Evolutionary conservation across 1,140 invertebrate species (phyloP), one percentile per base, ranked within the genome.

Genomic region (Trachymyrmex septentrionalis): DNA sequence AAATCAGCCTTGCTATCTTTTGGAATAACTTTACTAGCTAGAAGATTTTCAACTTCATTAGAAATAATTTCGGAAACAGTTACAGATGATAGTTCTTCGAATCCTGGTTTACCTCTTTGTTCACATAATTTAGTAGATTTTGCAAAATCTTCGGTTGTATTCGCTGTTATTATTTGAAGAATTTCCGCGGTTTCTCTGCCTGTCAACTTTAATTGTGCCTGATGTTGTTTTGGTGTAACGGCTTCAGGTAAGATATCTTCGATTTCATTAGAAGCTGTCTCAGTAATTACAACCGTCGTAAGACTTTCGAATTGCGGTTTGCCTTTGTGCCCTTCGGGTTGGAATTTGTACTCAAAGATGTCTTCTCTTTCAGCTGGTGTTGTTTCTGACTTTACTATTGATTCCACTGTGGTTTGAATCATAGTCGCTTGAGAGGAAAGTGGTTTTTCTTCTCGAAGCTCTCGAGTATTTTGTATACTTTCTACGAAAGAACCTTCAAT

Each of bases 341-440:
- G 87, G 10, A 91, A 90, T 24, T 90, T 75, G 9, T 88, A 80
- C 34, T 91, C 69, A 12, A 93, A 92, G 0, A 71, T 88, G 0
- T 88, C 86, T 27, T 94, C 91, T n/a, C 89, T 88, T 93, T 96
- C 92, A 71, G 93, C 82, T 19, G 93, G 44, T 4, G 95, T 89
- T 21, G 93, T 93, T 92, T 96, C 93, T 14, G 90, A 93, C 38
- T 93, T 90, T 0, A 95, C 92, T 48, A 96, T 75, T 84, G 95
- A 93, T 91, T 96, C 94, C 21, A 95, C 91, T 7, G 92, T 91
- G n/a, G 91, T 93, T 71, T 96, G 95, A 21, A 93, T 93, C 9
- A 95, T 34, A 38, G 89, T 94, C 27, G 95, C 95, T 84, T 94
- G 92, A 38, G 91, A 91, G 55, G 91, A 87, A 38, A 92, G 66